Evolutionary conservation across 2,888 invertebrate species (phyloP), one percentile per base, ranked within the genome.

Genomic region (Psylliodes chrysocephalus): DNA sequence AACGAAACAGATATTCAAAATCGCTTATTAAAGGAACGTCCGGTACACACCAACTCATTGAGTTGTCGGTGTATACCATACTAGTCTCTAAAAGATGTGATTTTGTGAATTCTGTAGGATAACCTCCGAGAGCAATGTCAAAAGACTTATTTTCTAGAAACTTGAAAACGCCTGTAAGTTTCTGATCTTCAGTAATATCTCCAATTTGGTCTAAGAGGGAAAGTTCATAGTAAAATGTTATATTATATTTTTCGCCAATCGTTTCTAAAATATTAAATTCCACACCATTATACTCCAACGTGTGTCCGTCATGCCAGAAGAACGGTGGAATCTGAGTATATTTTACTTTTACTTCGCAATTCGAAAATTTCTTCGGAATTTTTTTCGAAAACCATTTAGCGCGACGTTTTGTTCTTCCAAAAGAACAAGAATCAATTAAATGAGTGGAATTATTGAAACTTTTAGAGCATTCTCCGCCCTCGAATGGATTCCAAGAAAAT

Each of bases 51-150:
- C 65, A 61, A 19, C 56, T 53, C 7, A 67, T 6, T 1, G 51
- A 18, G 28, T 62, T 60, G 14, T 57, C 25, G 8, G 15, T 46
- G 38, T 60, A 67, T 8, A 60, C 59, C 4, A 17, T 44, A 30
- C 60, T 59, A 2, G 46, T 33, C 19, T 54, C 60, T 8, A 63
- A 55, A 30, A 55, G 4, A 12, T 25, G 2, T 15, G 47, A 40
- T 7, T 10, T 17, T 10, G 25, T 44, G 6, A 30, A 47, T 7
- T 47, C 57, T 33, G 38, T 54, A 5, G 65, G 55, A 28, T 53
- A 63, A 35, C 68, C 64, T n/a, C 68, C 68, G 17, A 63, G 18
- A 14, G 51, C 42, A 19, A 68, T 19, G 28, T 68, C 68, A 6
- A 40, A 25, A 17, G 60, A 49, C 30, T 60, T 60, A 22, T 61